Evolutionary conservation across 2,888 invertebrate genomes (phyloP), one percentile per base, ranked within the genome.

Genomic region (Epicampocera succincta): DNA sequence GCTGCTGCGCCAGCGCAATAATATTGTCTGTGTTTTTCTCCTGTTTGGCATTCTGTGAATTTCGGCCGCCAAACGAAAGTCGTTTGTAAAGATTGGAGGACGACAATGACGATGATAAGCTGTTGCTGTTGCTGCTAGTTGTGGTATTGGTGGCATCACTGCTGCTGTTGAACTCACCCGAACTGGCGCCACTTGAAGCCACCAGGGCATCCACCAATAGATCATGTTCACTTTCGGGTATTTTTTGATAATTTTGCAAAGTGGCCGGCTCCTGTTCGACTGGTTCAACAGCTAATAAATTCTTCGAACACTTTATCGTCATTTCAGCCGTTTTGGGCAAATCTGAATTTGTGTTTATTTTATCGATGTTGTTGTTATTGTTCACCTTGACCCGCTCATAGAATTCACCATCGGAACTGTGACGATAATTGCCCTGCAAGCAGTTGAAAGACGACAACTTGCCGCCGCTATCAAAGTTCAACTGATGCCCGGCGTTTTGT

Each of bases 351-450:
- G 33, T 29, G 17, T 65, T 17, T 21, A 42, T 12, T 25, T 50
- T 65, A 71, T 58, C 50, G 8, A 33, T 1, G 25, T 25, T 58
- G 9, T 44, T 58, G 17, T 13, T 63, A 19, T n/a, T 66, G 19
- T 84, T 86, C 21, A 86, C 83, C 74, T 87, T 85, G 3, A 88
- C 87, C 25, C 86, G 86, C 79, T 88, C 89, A 85, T 89, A 89
- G 78, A 88, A 87, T 73, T 89, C 89, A 71, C 87, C 85, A 82
- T 89, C 89, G 66, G 86, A 87, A 85, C 87, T 88, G 77, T 87
- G 88, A 76, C 89, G 87, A 86, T 89, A 89, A 84, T 88, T 89
- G 82, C 88, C 89, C 44, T 89, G 88, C n/a, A 88, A 84, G 68
- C 89, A 89, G 76, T 87, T 88, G 76, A 89, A 88, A 42, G 85